Evolutionary conservation across 1,140 invertebrate species (phyloP), one percentile per base, ranked within the genome.

Genomic region (Campoletis sonorensis): DNA sequence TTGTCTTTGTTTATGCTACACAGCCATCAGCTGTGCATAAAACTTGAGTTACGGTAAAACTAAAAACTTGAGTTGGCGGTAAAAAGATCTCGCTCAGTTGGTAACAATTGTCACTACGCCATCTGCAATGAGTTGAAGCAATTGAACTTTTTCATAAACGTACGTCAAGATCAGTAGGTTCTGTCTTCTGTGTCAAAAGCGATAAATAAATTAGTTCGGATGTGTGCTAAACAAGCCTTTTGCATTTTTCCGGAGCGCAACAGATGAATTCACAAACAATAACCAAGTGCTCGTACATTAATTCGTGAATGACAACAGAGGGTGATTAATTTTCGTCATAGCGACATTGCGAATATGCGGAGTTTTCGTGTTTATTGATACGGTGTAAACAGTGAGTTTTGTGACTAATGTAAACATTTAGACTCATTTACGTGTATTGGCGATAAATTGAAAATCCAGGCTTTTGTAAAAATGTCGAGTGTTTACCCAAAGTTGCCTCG

Each of bases 401-500:
- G 40, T 45, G 40, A 10, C 11, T 13, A 45, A 45, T 45, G 40
- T 45, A 45, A 45, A 45, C 40, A 45, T 5, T 45, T 21, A 21
- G n/a, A 54, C 51, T 15, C 11, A 8, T n/a, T 54, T 54, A 16
- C 8, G 51, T 0, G 13, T 51, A 54, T n/a, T n/a, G n/a, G n/a
- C 51, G 10, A 54, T n/a, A 26, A 13, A 64, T n/a, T n/a, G 23
- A 26, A 26, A 64, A 13, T 64, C 4, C 2, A 8, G 21, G 1
- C 0, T 64, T 64, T 27, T n/a, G 33, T 67, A 78, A 67, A 16
- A 49, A 82, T 82, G 83, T 54, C 81, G 33, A 82, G 30, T 23
- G 78, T 79, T 70, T 82, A 90, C 79, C 87, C 89, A 67, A 85
- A 85, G 79, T 49, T 89, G 26, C 87, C 88, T 26, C 87, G 86